Percentiles rank a stretch among this genome's conserved stretches.
These are phyloP conservation scores for Anguilla megastoma DNA, from an alignment of 2,797 vertebrate genomes.

Conservation along the genomic window DNA sequence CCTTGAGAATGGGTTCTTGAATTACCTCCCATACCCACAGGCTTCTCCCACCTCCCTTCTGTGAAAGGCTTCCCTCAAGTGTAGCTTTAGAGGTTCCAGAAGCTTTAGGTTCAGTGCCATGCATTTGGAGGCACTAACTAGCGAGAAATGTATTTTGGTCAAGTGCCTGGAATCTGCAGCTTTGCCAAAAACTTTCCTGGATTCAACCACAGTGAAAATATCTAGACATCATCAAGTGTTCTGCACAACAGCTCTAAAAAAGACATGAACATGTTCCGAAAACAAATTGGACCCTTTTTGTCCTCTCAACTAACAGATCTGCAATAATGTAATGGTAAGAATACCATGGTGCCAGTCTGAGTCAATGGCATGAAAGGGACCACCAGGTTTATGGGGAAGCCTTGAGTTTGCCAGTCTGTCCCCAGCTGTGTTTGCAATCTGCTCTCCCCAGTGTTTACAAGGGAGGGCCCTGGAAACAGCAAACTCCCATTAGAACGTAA, in stretches of 20 bases:
- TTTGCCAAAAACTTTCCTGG: neutral
- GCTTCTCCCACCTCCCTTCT: neutral
- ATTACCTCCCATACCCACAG: neutral
- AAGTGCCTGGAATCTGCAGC: neutral
- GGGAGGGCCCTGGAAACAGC: conserved; percentile 23
- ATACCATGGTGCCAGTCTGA: neutral
- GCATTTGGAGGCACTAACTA: neutral
- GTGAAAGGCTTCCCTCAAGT: neutral
- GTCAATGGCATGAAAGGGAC: neutral
- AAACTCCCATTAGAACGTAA: conserved; percentile 37
- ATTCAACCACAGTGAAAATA: neutral
- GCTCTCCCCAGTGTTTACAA: conserved; percentile 34
- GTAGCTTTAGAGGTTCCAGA: neutral
- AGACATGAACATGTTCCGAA: neutral
- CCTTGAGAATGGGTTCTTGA: neutral
- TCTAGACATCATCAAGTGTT: neutral
- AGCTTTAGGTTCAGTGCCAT: neutral
- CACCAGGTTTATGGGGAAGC: neutral
- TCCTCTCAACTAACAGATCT: neutral
- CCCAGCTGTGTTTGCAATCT: conserved; percentile 45
- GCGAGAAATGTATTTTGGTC: neutral
- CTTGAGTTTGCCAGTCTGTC: neutral
- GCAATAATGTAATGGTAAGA: no score
- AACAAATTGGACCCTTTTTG: neutral
- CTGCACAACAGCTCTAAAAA: neutral